Evolutionary conservation across 2,797 vertebrate genomes (phyloP), one percentile per base, ranked within the genome.

Genomic region (Cirrhinus mrigala): DNA sequence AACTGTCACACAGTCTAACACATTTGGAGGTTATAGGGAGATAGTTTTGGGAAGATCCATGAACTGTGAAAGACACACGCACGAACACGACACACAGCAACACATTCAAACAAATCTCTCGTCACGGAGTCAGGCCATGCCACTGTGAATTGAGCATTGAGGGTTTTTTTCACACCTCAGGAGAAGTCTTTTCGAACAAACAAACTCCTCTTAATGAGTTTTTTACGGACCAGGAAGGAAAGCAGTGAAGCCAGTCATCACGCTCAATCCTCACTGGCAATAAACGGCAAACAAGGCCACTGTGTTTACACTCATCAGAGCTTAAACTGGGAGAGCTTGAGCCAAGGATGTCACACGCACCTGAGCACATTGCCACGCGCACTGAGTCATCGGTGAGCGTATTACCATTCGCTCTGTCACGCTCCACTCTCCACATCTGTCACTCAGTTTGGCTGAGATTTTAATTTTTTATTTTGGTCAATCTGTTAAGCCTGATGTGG

Each of bases 391-490:
- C 81, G 92, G 93, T 44, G 83, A 91, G 88, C 86, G 87, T 79
- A 87, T 90, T 89, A 69, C 76, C 85, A 89, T 91, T 94, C 91
- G 93, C 93, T 94, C 92, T 88, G 90, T 90, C 91, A 92, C 90
- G 93, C 91, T 91, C 89, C 89, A 87, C 87, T 89, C 90, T 92
- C 90, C 92, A 89, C 94, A 95, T 94, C 94, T 96, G 95, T 94
- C 94, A 93, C 92, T 93, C 92, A 87, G 89, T 90, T 92, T 94
- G 93, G 91, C 92, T 91, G 86, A 85, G 83, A 85, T 80, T 93
- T 94, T 90, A 89, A 93, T 95, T 94, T 94, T 94, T 94, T 94
- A 94, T 95, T 95, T 95, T 93, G 94, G 94, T 94, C 94, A 95
- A 95, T 95, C 95, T 95, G 95, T 94, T 95, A 94, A 86, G 91